A percentile compares a stretch with the other conserved stretches of the same genome.
These are phyloP conservation scores for Boloria euphrosyne DNA, from an alignment of 2,888 invertebrate genomes.

Conservation along the genomic window DNA sequence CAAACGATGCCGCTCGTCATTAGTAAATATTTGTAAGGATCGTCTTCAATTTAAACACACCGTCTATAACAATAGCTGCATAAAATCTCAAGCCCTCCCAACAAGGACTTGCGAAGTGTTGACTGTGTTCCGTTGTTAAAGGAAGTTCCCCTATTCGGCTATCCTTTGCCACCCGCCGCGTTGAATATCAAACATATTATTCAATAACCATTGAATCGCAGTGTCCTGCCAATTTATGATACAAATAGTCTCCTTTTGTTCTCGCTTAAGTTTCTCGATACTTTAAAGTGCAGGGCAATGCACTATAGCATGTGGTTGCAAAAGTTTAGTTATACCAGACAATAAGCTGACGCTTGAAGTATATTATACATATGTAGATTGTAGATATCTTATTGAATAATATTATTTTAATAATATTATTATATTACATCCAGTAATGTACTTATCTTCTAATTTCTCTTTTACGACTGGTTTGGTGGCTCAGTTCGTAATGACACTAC, in stretches of 20 bases:
- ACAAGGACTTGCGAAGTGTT: conserved; percentile 56
- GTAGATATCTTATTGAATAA: no score
- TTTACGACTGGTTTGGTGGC: no score
- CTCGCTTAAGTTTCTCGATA: conserved; percentile 15
- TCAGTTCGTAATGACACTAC: no score
- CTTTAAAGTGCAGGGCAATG: neutral
- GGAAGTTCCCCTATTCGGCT: conserved; percentile 64
- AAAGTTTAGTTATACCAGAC: neutral
- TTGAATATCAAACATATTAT: conserved; percentile 45
- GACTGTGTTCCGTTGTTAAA: conserved; percentile 54
- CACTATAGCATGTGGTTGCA: neutral
- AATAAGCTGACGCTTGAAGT: no score
- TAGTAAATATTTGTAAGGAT: neutral
- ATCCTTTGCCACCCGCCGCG: conserved; percentile 41
- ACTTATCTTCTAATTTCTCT: no score
- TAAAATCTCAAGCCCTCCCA: conserved; percentile 35
- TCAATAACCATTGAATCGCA: conserved; percentile 36
- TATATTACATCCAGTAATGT: no score
- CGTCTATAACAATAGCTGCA: neutral
- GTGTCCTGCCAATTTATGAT: conserved; percentile 28
- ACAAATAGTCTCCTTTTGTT: conserved; percentile 27
- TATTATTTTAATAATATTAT: no score
- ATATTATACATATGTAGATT: neutral
- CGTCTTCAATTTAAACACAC: neutral
- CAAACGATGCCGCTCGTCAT: no score